Base-by-base conservation (phyloP, 1,140 invertebrate species). In the Macrotrachela quadricornifera region DNA sequence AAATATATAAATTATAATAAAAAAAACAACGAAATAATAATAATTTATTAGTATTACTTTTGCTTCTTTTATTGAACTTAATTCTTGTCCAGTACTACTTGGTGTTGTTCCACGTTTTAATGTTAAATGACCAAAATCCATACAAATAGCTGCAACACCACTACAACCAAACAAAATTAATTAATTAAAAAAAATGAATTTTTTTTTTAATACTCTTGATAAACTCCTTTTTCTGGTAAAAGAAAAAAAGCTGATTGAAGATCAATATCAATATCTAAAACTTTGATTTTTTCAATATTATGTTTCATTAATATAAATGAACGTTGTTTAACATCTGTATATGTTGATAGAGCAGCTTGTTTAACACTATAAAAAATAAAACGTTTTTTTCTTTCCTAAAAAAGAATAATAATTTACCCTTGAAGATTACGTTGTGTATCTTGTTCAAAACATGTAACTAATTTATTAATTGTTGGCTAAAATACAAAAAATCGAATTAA, bases 71-170 rank as follows among this genome's bases (percentile, higher is more conserved):
- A 30, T 30, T 30, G 2, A 2, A 30, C 8, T 30, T 30, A 30
- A 30, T 30, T 30, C 21, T 4, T 30, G 2, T 30, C 21, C 21
- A 30, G 3, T 30, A 4, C 8, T 8, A 8, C 2, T 30, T 30
- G 21, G 8, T 30, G 2, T 30, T 30, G 21, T 30, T 40, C 18
- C 37, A 47, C 51, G 12, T 48, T 47, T 53, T 6, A 53, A 47
- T 48, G 45, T 46, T 15, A 53, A 47, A 43, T 53, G 51, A 42
- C 51, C 51, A 48, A 53, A 53, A 37, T 53, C 46, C 10, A 47
- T 14, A 16, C 15, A 53, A 21, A 53, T 40, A 1, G 21, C 2
- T 30, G 21, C 21, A 4, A 2, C 21, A 30, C 21, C 21, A 4
- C 21, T 30, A 8, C 2, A 30, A 30, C 8, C 21, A 8, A 30